phyloP scores from a whole-genome alignment of 2,797 vertebrate genomes.

The Chelonia mydas region DNA sequence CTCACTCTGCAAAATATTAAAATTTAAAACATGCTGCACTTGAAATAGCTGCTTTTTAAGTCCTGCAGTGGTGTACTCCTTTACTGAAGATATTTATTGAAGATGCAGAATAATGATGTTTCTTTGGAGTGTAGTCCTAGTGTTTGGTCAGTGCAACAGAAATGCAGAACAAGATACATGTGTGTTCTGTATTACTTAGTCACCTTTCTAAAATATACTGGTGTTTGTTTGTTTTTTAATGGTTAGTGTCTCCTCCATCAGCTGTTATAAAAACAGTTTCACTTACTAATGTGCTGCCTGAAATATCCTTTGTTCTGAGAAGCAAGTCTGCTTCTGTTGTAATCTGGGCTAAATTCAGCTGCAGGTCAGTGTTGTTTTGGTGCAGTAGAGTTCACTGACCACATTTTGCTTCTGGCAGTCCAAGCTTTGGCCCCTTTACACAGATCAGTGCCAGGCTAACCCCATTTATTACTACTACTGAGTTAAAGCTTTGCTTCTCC shows the following conservation, averaged over 20 bases:
- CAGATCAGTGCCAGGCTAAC: slow-evolving; percentile 62
- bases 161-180: fast-evolving
- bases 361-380: slow-evolving; percentile 42
- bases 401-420: slow-evolving; percentile 55
- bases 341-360: slow-evolving; percentile 58
- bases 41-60: not conserved
- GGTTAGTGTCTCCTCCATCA: slow-evolving; percentile 19
- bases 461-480: slow-evolving; percentile 67
- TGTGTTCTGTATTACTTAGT: slow-evolving; percentile 1
- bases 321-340: slow-evolving; percentile 62
- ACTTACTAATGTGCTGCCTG: slow-evolving; percentile 50
- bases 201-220: slow-evolving; percentile 30
- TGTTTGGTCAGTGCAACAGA: not conserved
- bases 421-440: slow-evolving; percentile 54
- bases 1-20: not conserved
- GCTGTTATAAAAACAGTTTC: slow-evolving; percentile 43
- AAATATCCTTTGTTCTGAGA: slow-evolving; percentile 66
- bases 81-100: slow-evolving; percentile 54
- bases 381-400: slow-evolving; percentile 73
- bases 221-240: slow-evolving; percentile 18
- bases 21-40: not conserved
- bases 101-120: slow-evolving; percentile 41
- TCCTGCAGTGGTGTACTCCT: not conserved
- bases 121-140: not conserved
- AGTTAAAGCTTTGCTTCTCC: slow-evolving; percentile 67